These are phyloP conservation scores for Sogatella furcifera DNA, from an alignment of 1,140 invertebrate species.

Conservation along the genomic window DNA sequence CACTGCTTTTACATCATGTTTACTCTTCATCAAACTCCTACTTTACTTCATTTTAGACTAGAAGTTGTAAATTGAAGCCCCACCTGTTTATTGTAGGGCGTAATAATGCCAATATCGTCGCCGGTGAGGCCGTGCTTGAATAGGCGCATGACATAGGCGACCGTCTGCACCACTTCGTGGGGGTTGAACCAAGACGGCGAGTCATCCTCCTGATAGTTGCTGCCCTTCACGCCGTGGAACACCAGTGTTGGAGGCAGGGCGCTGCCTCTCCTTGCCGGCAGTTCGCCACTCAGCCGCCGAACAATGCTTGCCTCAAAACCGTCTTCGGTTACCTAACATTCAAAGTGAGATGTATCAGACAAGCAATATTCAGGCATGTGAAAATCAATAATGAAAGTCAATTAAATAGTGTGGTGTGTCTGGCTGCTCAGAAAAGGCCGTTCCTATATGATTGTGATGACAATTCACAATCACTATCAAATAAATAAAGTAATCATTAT, in stretches of 20 bases:
- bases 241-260: slow-evolving; percentile 43
- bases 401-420: no score
- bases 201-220: slow-evolving; percentile 56
- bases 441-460: no score
- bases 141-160: slow-evolving; percentile 46
- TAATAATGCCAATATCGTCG: slow-evolving; percentile 81
- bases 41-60: no score
- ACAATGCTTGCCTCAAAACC: slow-evolving; percentile 31
- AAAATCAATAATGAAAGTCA: no score
- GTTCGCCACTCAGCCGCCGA: slow-evolving; percentile 23
- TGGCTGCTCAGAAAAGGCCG: no score
- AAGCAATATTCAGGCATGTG: no score
- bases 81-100: slow-evolving; percentile 87
- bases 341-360: slow-evolving; percentile 1
- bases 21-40: no score
- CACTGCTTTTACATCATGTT: no score
- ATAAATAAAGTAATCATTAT: no score
- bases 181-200: slow-evolving; percentile 88
- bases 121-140: slow-evolving; percentile 49
- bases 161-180: slow-evolving; percentile 64
- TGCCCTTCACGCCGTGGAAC: slow-evolving; percentile 72
- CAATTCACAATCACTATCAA: no score
- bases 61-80: no score
- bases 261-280: slow-evolving; percentile 31
- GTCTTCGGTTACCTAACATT: slow-evolving; percentile 2